A percentile compares a stretch with the other conserved stretches of the same genome.
phyloP scores from a whole-genome alignment of 1,140 invertebrate genomes.

The Cydia strobilella region DNA sequence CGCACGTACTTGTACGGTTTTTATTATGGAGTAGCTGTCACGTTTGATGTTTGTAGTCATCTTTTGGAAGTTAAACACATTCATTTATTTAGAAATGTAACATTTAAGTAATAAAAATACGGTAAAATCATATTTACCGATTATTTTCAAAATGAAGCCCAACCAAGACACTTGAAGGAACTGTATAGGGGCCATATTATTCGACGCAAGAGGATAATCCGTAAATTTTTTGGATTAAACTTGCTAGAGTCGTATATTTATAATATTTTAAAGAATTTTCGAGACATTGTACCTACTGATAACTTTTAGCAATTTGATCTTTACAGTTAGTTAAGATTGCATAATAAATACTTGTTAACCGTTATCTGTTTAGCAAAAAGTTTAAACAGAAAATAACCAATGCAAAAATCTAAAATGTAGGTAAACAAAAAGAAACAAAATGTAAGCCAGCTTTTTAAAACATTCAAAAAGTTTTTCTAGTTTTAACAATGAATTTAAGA shows the following conservation, averaged over 20 bases:
- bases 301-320: slow-evolving; percentile 10
- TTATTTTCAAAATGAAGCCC: no score
- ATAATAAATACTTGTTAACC: background rate
- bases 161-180: no score
- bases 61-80: no score
- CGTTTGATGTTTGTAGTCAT: no score
- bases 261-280: background rate
- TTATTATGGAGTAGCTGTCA: no score
- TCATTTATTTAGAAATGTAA: no score
- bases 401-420: background rate
- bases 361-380: background rate
- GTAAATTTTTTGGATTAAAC: background rate
- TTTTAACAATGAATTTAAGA: background rate
- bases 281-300: background rate
- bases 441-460: background rate
- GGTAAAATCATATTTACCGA: no score
- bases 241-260: background rate
- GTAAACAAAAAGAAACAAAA: background rate
- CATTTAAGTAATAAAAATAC: no score
- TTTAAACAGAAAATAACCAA: background rate
- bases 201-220: no score
- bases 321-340: slow-evolving; percentile 10
- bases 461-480: background rate
- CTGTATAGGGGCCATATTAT: no score
- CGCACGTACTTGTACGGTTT: no score